Evolutionary conservation across 2,888 invertebrate species (phyloP), one percentile per base, ranked within the genome.

Genomic region (Sinhomidia bicolor): DNA sequence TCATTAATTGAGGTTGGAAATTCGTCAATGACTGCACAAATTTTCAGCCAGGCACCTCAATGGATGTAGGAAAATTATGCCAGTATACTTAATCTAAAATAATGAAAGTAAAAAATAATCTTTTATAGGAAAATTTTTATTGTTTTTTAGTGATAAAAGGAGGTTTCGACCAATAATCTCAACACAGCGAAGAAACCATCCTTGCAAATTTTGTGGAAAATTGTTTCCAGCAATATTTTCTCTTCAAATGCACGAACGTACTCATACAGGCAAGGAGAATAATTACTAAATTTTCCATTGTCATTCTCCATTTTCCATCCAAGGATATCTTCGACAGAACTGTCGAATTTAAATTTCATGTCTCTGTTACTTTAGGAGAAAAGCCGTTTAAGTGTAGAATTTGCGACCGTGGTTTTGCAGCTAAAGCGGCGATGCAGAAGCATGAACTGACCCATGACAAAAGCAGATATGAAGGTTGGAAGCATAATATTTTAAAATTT

Each of bases 181-280:
- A 12, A 88, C 82, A 1, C 23, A 71, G n/a, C 47, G 74, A 2
- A 36, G 88, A 41, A 83, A 20, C 26, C 83, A 83, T 65, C 83
- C 83, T 6, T 88, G 88, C 26, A 83, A 79, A 32, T 88, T 51
- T 20, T 88, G 88, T 79, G 88, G 88, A 1, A 88, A 88, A n/a
- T 41, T 88, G 23, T 83, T 88, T 68, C 83, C 88, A 12, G 41
- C 88, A 20, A 9, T 29, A 14, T 88, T 83, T 83, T 47, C 88
- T 1, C 17, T 88, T 5, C 78, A 83, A 29, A 78, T 88, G 82
- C 88, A 88, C 20, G 83, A 83, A 32, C 29, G 88, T 9, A 68
- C 57, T n/a, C 88, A 88, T 29, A 88, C 88, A 32, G 83, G 88
- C 83, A 47, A 26, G n/a, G 9, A 41, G 41, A 41, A 41, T 74